Conservation (phyloP, 2,113 vertebrate species). For the Accipiter cooperii region DNA sequence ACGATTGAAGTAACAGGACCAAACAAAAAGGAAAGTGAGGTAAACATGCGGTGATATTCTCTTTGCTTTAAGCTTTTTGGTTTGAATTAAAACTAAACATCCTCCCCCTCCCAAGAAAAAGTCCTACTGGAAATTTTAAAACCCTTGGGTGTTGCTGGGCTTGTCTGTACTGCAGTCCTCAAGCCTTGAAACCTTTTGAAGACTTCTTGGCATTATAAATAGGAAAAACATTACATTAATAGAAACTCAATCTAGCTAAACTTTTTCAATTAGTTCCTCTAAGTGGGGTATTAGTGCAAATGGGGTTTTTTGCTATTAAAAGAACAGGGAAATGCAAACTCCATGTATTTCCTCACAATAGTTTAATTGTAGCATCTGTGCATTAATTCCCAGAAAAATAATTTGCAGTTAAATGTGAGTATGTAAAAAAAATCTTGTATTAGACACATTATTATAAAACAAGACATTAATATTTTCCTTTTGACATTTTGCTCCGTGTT, state of each 20-base stretch:
- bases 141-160: not conserved
- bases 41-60: not conserved
- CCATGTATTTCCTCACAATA: not conserved
- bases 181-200: not conserved
- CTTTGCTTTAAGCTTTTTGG: not conserved
- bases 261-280: not conserved
- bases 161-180: not conserved
- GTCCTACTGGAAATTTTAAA: not conserved
- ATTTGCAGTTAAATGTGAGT: not conserved
- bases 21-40: not conserved
- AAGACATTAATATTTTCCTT: not conserved
- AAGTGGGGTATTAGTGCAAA: not conserved
- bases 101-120: not conserved
- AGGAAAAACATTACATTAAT: not conserved
- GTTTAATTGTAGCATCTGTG: not conserved
- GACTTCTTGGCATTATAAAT: not conserved
- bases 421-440: not conserved
- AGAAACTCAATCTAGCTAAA: not conserved
- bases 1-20: not conserved
- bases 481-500: not conserved
- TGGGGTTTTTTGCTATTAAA: rapidly evolving
- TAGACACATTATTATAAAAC: not conserved
- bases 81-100: not conserved
- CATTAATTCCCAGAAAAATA: not conserved
- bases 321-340: not conserved